These are phyloP conservation scores for Anhinga anhinga DNA, from an alignment of 2,113 vertebrate species.

Conservation along the genomic window DNA sequence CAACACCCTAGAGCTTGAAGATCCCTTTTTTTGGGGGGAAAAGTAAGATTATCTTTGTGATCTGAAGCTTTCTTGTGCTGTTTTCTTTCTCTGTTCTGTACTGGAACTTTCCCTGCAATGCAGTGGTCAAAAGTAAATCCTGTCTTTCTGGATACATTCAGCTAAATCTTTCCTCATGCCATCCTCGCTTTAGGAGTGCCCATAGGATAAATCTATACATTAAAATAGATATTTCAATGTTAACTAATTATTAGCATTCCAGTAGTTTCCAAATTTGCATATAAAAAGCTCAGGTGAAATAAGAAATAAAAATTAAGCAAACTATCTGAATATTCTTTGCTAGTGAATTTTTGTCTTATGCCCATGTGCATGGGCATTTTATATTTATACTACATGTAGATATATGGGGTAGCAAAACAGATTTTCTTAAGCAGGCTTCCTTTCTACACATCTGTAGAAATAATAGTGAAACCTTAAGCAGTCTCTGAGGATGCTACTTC, in stretches of 20 bases:
- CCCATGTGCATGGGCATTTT: rapidly evolving
- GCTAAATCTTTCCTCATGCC: not conserved
- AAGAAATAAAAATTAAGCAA: not conserved
- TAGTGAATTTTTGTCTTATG: not conserved
- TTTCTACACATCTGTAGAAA: not conserved
- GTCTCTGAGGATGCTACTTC: not conserved
- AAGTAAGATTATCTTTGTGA: not conserved
- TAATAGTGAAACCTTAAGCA: not conserved
- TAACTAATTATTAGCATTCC: not conserved
- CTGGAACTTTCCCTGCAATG: not conserved
- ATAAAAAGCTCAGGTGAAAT: not conserved
- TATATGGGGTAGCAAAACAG: not conserved
- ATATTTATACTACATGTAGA: not conserved
- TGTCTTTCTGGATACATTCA: not conserved
- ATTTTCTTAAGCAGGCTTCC: not conserved
- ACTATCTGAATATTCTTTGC: not conserved
- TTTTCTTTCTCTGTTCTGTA: not conserved
- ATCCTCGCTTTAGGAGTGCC: not conserved
- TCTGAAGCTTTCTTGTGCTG: not conserved
- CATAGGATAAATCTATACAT: not conserved
- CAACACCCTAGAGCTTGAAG: not conserved
- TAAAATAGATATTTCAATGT: not conserved
- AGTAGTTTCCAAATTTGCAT: not conserved
- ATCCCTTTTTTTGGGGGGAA: not conserved
- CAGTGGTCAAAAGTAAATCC: not conserved